Conservation (phyloP, 2,113 vertebrate genomes). For the Hoplias malabaricus region DNA sequence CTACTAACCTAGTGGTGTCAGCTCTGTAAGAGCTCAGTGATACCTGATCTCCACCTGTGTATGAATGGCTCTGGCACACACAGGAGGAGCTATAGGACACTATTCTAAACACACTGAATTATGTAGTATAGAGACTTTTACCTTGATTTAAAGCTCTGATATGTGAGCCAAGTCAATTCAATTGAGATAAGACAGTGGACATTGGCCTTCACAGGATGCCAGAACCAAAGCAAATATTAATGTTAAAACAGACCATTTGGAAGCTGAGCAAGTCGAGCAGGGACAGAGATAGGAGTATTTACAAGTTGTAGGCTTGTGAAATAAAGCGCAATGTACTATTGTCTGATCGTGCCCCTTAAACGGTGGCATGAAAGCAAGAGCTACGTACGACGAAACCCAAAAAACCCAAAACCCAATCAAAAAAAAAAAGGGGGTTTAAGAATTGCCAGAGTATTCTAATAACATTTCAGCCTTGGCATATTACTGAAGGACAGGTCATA, state of each 20-base stretch:
- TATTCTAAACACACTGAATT: background rate
- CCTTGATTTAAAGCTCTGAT: slow-evolving; percentile 11
- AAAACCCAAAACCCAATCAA: too few relatives aligned
- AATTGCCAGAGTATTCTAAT: too few relatives aligned
- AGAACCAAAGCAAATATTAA: background rate
- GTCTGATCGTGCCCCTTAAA: too few relatives aligned
- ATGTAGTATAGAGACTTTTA: background rate
- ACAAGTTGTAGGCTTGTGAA: too few relatives aligned
- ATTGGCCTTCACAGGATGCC: background rate
- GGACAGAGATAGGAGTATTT: background rate
- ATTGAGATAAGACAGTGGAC: background rate
- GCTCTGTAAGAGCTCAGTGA: background rate
- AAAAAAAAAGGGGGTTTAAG: too few relatives aligned
- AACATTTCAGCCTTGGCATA: too few relatives aligned
- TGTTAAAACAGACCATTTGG: background rate
- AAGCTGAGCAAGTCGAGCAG: background rate
- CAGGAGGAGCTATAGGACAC: background rate
- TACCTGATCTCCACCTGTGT: background rate
- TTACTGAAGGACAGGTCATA: too few relatives aligned
- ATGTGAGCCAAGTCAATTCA: background rate
- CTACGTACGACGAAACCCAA: too few relatives aligned
- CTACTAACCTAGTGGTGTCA: background rate
- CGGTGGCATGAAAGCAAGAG: too few relatives aligned
- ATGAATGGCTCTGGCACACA: background rate
- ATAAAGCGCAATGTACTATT: too few relatives aligned